Evolutionary conservation across 2,888 invertebrate species (phyloP).

Genomic region (Margaritifera margaritifera): DNA sequence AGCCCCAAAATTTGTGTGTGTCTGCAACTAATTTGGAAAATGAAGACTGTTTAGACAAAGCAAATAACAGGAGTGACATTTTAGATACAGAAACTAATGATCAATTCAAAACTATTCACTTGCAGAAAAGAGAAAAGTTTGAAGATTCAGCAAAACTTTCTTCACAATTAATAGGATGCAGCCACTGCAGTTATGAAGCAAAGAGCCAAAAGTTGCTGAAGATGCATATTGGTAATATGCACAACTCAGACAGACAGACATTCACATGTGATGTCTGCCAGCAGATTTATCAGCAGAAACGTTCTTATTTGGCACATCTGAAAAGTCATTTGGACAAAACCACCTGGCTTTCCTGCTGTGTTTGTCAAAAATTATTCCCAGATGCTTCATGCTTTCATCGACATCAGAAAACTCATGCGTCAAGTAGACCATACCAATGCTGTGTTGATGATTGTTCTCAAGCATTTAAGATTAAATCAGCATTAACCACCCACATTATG

Average conservation of each 20-base stretch:
- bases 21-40: no score
- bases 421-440: constrained; percentile 29
- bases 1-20: neutral
- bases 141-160: neutral
- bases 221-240: constrained; percentile 17
- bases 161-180: neutral
- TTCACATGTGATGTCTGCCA: constrained; percentile 18
- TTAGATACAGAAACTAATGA: neutral
- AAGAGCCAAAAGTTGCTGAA: constrained; percentile 14
- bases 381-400: constrained; percentile 24
- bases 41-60: no score
- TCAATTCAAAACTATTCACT: neutral
- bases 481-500: constrained; percentile 30
- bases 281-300: constrained; percentile 2
- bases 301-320: no score
- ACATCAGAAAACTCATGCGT: constrained; percentile 34
- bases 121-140: neutral
- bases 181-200: constrained; percentile 9
- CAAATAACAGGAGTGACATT: neutral
- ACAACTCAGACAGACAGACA: constrained; percentile 15
- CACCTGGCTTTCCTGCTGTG: no score
- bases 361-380: no score
- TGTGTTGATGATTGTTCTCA: constrained; percentile 16
- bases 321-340: no score
- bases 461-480: constrained; percentile 29